These are phyloP conservation scores for Azemiops feae DNA, from an alignment of 2,113 vertebrate species.

Conservation along the genomic window DNA sequence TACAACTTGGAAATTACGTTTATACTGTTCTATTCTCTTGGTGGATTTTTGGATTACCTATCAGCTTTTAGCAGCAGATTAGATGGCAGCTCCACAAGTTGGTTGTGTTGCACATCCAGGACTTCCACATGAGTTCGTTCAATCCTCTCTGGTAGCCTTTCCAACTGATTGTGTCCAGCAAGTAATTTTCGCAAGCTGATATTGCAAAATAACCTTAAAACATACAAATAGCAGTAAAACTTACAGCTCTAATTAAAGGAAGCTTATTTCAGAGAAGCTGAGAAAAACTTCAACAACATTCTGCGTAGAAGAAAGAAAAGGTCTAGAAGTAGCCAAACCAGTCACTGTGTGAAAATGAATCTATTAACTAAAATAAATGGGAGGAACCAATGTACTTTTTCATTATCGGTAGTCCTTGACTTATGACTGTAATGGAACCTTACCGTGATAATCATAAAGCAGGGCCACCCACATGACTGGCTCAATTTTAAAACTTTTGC, in stretches of 20 bases:
- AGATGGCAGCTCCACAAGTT: slow-evolving; percentile 87
- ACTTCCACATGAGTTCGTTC: slow-evolving; percentile 89
- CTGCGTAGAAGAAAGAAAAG: neutral
- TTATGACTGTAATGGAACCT: neutral
- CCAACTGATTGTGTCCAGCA: slow-evolving; percentile 85
- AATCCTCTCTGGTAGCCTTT: slow-evolving; percentile 85
- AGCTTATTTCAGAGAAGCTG: slow-evolving; percentile 23
- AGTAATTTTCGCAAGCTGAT: slow-evolving; percentile 91
- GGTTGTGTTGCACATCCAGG: slow-evolving; percentile 93
- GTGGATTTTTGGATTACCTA: slow-evolving; percentile 72
- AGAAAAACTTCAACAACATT: neutral
- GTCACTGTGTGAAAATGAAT: neutral
- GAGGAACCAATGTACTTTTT: neutral
- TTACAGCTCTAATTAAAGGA: slow-evolving; percentile 7
- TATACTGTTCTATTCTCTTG: neutral
- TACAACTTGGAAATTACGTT: rapidly evolving
- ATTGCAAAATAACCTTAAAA: slow-evolving; percentile 84
- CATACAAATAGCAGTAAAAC: neutral
- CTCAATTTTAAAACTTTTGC: neutral
- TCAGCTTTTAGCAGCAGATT: slow-evolving; percentile 90
- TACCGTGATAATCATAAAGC: neutral
- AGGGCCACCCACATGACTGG: neutral
- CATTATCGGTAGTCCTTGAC: neutral
- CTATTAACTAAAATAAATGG: neutral
- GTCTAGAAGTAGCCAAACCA: slow-evolving; percentile 32